Conservation (phyloP, 2,797 vertebrate species). For the Glyptemys insculpta region DNA sequence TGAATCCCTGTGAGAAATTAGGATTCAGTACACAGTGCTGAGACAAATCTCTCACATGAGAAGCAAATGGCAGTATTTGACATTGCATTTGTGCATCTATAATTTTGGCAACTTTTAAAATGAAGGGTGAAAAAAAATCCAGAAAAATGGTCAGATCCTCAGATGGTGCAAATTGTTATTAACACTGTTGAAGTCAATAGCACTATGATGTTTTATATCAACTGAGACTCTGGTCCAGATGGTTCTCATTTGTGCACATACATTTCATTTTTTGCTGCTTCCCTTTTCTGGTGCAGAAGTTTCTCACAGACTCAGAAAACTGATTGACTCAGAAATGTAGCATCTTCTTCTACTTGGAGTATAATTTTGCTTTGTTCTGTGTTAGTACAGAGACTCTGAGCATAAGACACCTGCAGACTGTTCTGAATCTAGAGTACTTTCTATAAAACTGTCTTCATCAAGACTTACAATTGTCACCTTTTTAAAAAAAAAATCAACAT, state of each 20-base stretch:
- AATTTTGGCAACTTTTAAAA: background rate
- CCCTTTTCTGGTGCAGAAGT: constrained; percentile 24
- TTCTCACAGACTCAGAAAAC: constrained; percentile 11
- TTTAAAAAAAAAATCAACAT: too few species aligned
- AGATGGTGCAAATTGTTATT: constrained; percentile 3
- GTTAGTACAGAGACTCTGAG: background rate
- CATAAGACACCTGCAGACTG: background rate
- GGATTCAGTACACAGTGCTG: background rate
- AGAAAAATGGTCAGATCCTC: background rate
- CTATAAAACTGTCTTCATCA: background rate
- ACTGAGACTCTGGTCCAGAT: constrained; percentile 28
- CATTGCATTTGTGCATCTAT: background rate
- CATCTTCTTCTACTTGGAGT: background rate
- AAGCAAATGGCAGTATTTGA: background rate
- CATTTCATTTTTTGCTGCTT: background rate
- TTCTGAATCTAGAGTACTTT: background rate
- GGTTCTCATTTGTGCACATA: constrained; percentile 10
- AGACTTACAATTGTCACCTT: too few species aligned
- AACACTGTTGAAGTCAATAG: background rate
- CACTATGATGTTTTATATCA: constrained; percentile 33
- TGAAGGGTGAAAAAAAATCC: background rate
- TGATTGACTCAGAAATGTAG: constrained; percentile 18
- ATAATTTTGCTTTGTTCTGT: background rate
- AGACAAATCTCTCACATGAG: background rate
- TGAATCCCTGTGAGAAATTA: background rate